A percentile compares a stretch with the other conserved stretches of the same genome.
These are phyloP conservation scores for Lobophora halterata DNA, from an alignment of 2,888 invertebrate species.

Conservation along the genomic window DNA sequence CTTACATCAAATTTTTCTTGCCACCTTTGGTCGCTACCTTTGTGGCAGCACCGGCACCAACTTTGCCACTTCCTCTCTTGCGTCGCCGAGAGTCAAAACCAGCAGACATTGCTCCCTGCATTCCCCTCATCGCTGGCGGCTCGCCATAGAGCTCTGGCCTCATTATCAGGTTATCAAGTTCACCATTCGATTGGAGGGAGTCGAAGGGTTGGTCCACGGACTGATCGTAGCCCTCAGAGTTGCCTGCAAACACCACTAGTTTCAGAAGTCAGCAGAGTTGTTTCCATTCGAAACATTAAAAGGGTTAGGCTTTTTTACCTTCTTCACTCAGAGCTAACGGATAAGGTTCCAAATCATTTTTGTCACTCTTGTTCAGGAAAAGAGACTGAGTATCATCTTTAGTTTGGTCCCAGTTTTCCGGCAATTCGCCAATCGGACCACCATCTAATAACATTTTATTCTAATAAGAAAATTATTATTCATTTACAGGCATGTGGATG, in stretches of 20 bases:
- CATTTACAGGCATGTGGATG: no score
- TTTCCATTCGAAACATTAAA: slow-evolving; percentile 1
- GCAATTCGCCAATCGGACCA: slow-evolving; percentile 69
- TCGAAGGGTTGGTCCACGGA: slow-evolving; percentile 66
- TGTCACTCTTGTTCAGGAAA: slow-evolving; percentile 78
- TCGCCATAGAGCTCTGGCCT: slow-evolving; percentile 83
- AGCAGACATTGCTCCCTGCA: slow-evolving; percentile 60
- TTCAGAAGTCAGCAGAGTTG: slow-evolving; percentile 11
- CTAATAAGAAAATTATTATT: no score
- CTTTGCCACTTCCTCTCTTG: slow-evolving; percentile 70
- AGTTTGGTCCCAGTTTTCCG: slow-evolving; percentile 78
- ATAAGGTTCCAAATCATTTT: slow-evolving; percentile 77
- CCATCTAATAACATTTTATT: slow-evolving; percentile 51
- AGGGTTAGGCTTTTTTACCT: slow-evolving; percentile 47
- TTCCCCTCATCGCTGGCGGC: slow-evolving; percentile 75
- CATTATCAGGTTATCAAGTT: slow-evolving; percentile 82
- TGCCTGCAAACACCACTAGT: slow-evolving; percentile 50
- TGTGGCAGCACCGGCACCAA: slow-evolving; percentile 72
- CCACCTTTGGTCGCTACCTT: slow-evolving; percentile 74
- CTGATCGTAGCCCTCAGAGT: slow-evolving; percentile 68
- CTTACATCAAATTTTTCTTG: slow-evolving; percentile 74
- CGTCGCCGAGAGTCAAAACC: slow-evolving; percentile 66
- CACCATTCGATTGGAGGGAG: slow-evolving; percentile 59
- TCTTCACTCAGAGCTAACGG: slow-evolving; percentile 77
- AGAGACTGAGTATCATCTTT: slow-evolving; percentile 77